Conservation (phyloP, 2,113 vertebrate genomes). For the Lagopus leucura region DNA sequence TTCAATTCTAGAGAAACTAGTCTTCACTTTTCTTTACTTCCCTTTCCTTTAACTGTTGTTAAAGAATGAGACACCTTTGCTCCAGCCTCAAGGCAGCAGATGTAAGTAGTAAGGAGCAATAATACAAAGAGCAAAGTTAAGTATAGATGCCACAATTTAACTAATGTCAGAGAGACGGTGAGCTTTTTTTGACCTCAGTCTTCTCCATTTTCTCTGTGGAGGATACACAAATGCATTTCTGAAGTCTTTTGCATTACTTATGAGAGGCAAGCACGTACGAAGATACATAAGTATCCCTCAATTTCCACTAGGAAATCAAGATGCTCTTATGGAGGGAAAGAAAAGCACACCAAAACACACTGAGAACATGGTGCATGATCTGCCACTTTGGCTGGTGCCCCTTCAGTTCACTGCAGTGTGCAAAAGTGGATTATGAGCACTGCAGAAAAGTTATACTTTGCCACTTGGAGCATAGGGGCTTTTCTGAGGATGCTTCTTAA, state of each 20-base stretch:
- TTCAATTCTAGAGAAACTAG: background rate
- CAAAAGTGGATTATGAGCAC: background rate
- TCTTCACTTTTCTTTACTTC: background rate
- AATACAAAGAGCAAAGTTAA: conserved; percentile 3
- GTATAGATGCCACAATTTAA: background rate
- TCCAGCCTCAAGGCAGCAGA: background rate
- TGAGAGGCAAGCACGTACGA: background rate
- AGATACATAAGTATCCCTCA: background rate
- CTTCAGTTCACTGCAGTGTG: background rate
- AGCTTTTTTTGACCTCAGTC: conserved; percentile 9
- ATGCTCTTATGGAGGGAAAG: background rate
- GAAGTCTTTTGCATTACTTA: background rate
- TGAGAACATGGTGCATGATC: background rate
- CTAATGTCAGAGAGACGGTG: background rate
- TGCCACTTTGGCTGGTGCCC: background rate
- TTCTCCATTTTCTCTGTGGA: conserved; percentile 25
- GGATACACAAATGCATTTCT: conserved; percentile 8
- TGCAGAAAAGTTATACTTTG: background rate
- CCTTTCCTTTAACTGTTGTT: background rate
- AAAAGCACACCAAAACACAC: background rate
- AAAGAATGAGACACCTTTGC: background rate
- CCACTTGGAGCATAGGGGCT: background rate
- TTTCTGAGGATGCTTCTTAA: background rate
- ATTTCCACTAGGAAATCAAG: background rate
- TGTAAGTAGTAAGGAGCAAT: accelerated